Evolutionary conservation across 2,888 invertebrate species (phyloP).

Genomic region (Hartigia nigra): DNA sequence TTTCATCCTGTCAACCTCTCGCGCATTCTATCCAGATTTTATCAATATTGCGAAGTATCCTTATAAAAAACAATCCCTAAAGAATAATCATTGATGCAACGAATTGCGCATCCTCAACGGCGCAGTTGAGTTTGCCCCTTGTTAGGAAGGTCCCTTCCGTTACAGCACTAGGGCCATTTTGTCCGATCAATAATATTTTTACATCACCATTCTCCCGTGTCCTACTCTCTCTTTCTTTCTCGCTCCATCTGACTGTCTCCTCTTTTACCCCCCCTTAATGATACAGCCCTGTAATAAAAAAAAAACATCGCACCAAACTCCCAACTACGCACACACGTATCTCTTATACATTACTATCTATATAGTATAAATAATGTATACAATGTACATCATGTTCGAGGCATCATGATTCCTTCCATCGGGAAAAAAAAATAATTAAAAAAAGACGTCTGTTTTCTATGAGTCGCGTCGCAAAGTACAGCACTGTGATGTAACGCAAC

Average conservation of each 20-base stretch:
- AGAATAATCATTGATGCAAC: conserved; percentile 5
- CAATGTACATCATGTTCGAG: not conserved
- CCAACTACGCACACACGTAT: not conserved
- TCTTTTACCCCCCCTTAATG: not conserved
- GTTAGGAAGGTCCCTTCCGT: conserved; percentile 41
- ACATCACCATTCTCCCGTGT: not conserved
- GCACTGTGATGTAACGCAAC: conserved; percentile 59
- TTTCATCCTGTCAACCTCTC: not conserved
- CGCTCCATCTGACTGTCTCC: not conserved
- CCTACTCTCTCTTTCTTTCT: not conserved
- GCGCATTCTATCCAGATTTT: not conserved
- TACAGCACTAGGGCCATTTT: conserved; percentile 36
- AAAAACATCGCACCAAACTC: not conserved
- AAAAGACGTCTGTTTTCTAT: not conserved
- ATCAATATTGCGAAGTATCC: not conserved
- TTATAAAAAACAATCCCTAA: not conserved
- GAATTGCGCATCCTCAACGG: conserved; percentile 42
- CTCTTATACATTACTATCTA: too few relatives aligned
- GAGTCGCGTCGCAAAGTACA: not conserved
- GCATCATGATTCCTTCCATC: not conserved
- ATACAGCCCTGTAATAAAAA: not conserved
- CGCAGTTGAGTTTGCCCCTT: conserved; percentile 48
- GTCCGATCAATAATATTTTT: conserved; percentile 51
- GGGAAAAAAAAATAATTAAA: not conserved
- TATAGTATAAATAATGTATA: not conserved